phyloP scores from a whole-genome alignment of 2,888 invertebrate genomes.

The Nomada fucata region DNA sequence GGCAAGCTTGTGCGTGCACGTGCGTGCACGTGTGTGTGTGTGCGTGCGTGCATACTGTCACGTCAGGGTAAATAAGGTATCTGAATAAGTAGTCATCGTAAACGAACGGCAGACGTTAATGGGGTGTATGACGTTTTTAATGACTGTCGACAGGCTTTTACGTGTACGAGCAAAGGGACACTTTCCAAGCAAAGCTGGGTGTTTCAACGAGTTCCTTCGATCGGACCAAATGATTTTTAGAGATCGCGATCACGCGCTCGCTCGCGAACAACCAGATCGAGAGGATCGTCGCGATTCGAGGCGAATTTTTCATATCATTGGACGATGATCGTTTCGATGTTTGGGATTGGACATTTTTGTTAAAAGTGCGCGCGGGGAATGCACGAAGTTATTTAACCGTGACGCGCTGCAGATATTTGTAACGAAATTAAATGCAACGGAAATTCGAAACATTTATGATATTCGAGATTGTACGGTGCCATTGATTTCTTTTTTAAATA shows the following conservation, averaged over 20 bases:
- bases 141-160: constrained; percentile 55
- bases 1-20: constrained; percentile 56
- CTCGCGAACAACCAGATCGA: constrained; percentile 19
- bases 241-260: constrained; percentile 14
- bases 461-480: too few species aligned
- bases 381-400: too few species aligned
- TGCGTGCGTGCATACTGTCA: constrained; percentile 59
- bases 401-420: too few species aligned
- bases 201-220: constrained; percentile 44
- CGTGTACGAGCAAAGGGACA: constrained; percentile 23
- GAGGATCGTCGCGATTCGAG: constrained; percentile 46
- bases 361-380: too few species aligned
- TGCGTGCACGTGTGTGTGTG: constrained; percentile 53
- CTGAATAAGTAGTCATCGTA: constrained; percentile 54
- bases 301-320: too few species aligned
- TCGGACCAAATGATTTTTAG: constrained; percentile 55
- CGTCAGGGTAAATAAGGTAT: constrained; percentile 69
- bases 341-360: too few species aligned
- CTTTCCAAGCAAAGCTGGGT: neutral
- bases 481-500: too few species aligned
- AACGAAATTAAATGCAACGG: too few species aligned
- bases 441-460: too few species aligned
- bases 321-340: too few species aligned
- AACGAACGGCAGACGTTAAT: constrained; percentile 51
- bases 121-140: constrained; percentile 59